Conservation (phyloP, 1,140 invertebrate species). For the Pogonomyrmex barbatus region DNA sequence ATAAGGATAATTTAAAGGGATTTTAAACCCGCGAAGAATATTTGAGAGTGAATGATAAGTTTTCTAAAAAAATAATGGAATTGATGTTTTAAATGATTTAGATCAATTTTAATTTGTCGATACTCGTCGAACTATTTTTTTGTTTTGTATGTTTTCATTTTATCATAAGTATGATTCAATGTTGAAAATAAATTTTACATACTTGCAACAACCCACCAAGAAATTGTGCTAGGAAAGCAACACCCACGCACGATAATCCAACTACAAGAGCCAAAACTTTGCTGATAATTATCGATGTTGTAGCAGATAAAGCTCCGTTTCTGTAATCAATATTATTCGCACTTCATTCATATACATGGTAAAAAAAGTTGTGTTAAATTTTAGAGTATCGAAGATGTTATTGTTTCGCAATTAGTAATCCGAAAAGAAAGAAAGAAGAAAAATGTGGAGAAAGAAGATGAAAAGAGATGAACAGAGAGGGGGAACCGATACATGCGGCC, state of each 20-base stretch:
- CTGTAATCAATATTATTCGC: slow-evolving; percentile 59
- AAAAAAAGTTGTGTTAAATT: no score
- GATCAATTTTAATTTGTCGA: background rate
- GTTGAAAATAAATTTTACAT: background rate
- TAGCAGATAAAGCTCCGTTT: slow-evolving; percentile 63
- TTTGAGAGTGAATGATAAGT: background rate
- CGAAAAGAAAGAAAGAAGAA: background rate
- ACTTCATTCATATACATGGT: background rate
- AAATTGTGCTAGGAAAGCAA: slow-evolving; percentile 90
- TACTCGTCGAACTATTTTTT: background rate
- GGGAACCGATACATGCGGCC: background rate
- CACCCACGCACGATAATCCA: slow-evolving; percentile 89
- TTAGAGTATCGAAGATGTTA: background rate
- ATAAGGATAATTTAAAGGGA: background rate
- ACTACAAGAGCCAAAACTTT: slow-evolving; percentile 89
- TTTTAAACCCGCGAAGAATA: background rate
- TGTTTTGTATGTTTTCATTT: background rate
- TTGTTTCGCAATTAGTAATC: background rate
- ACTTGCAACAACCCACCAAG: slow-evolving; percentile 91
- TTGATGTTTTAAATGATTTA: background rate
- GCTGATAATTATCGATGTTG: slow-evolving; percentile 71
- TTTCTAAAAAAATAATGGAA: background rate
- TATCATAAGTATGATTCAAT: slow-evolving; percentile 85
- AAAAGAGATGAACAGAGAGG: background rate
- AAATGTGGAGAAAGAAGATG: background rate